These are phyloP conservation scores for Ceratoteleas bidentatus DNA, from an alignment of 1,140 invertebrate species.

Conservation along the genomic window DNA sequence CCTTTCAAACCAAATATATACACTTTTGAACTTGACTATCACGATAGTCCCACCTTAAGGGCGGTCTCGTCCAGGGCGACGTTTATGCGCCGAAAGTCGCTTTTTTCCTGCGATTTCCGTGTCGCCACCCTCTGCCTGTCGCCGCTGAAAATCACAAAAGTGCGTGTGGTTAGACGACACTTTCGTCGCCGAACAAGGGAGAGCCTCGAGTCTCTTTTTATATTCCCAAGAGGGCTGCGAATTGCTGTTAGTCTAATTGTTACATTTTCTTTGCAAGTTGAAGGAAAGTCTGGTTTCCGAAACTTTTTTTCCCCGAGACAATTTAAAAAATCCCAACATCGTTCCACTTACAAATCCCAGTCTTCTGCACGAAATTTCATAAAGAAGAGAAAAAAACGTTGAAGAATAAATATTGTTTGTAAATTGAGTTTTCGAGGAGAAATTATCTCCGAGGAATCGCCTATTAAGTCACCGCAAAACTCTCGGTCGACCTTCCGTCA, in stretches of 20 bases:
- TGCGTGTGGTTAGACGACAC: constrained; percentile 55
- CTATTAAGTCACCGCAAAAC: constrained; percentile 1
- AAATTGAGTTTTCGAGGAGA: no score
- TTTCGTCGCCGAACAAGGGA: constrained; percentile 58
- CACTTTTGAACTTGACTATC: no score
- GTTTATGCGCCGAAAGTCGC: constrained; percentile 39
- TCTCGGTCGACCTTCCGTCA: constrained; percentile 7
- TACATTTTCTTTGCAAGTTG: constrained; percentile 47
- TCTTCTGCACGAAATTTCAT: no score
- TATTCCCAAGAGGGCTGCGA: constrained; percentile 15
- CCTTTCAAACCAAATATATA: not conserved
- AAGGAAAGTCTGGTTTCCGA: constrained; percentile 31
- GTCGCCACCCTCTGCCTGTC: constrained; percentile 28
- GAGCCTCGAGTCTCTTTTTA: constrained; percentile 47
- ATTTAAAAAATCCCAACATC: no score
- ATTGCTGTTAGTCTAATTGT: constrained; percentile 75
- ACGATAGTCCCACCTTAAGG: constrained; percentile 59
- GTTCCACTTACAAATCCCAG: no score
- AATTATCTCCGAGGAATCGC: no score
- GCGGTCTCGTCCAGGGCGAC: constrained; percentile 50
- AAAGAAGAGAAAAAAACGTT: no score
- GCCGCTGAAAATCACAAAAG: constrained; percentile 39
- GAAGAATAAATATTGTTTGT: no score
- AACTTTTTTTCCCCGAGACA: no score
- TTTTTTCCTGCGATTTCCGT: constrained; percentile 52